Base-by-base conservation (phyloP, 2,113 vertebrate species). In the Tiliqua scincoides region DNA sequence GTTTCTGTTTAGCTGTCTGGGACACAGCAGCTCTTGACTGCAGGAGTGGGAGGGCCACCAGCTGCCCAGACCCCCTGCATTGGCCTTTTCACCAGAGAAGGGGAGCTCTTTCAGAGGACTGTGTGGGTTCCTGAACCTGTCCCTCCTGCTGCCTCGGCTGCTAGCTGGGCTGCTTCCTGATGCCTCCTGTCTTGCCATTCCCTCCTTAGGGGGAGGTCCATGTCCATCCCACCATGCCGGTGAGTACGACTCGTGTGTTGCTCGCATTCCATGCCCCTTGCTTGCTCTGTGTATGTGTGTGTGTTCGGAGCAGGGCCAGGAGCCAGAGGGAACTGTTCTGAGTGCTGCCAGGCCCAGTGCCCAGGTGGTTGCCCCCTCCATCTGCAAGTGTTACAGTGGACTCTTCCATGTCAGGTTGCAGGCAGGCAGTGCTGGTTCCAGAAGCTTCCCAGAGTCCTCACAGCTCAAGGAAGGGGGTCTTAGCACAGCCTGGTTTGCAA, bases 191-290 rank as follows among this genome's bases (percentile, higher is more conserved):
- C 89, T 91, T 97, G 91, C 95, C 0, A 11, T 30, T 74, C 82
- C 77, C 89, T 93, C 91, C 83, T 57, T 93, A 97, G 96, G 95
- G 94, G 90, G 77, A 79, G 48, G 85, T 90, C n/a, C 84, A 95
- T 88, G 91, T 95, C 89, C 96, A 97, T 90, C 95, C 96, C 20
- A 94, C 95, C 65, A 93, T 97, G 91, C 94, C 97, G 95, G 95
- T 97, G 93, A 97, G 95, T 97, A 78, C 82, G 40, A 35, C 75
- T 17, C 3, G 83, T 6, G 61, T 17, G 43, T 81, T 30, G 1
- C 0, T 40, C 4, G 1, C 81, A 0, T 82, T 71, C 54, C 57
- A 15, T 85, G 76, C 79, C 59, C 75, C 86, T 89, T 59, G 79
- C 83, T 93, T 87, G 25, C 84, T 6, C 27, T 82, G 85, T 59